These are phyloP conservation scores for Xenus cinereus DNA, from an alignment of 2,113 vertebrate species.

Conservation along the genomic window DNA sequence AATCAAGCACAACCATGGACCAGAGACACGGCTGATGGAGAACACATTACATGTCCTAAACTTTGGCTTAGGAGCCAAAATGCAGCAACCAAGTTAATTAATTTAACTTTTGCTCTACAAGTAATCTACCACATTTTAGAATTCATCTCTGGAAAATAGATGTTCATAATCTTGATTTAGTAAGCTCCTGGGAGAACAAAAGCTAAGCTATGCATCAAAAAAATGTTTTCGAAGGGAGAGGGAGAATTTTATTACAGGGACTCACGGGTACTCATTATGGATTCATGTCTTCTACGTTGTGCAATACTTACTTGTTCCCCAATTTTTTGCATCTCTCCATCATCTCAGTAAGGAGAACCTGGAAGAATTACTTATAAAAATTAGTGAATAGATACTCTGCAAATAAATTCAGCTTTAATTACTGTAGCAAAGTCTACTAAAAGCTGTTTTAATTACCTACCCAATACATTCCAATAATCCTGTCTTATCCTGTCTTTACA, in stretches of 20 bases:
- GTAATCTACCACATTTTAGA: background rate
- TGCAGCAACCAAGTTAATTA: background rate
- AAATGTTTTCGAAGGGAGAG: background rate
- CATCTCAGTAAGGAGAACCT: conserved; percentile 93
- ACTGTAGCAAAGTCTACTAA: background rate
- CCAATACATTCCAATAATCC: background rate
- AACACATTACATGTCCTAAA: background rate
- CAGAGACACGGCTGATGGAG: background rate
- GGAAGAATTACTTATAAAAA: conserved; percentile 27
- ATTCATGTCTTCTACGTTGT: background rate
- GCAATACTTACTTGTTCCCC: conserved; percentile 91
- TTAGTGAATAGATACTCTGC: background rate
- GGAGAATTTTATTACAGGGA: background rate
- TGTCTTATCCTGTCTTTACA: background rate
- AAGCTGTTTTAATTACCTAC: background rate
- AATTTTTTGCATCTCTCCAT: conserved; percentile 96
- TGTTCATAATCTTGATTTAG: background rate
- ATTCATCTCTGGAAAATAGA: background rate
- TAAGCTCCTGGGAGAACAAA: background rate
- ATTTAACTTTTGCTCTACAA: background rate
- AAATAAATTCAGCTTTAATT: background rate
- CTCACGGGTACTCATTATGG: background rate
- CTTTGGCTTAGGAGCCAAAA: background rate
- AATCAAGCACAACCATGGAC: background rate
- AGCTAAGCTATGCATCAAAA: background rate